A percentile compares a stretch with the other conserved stretches of the same genome.
Conservation (phyloP, 2,113 vertebrate genomes). For the Coturnix japonica region DNA sequence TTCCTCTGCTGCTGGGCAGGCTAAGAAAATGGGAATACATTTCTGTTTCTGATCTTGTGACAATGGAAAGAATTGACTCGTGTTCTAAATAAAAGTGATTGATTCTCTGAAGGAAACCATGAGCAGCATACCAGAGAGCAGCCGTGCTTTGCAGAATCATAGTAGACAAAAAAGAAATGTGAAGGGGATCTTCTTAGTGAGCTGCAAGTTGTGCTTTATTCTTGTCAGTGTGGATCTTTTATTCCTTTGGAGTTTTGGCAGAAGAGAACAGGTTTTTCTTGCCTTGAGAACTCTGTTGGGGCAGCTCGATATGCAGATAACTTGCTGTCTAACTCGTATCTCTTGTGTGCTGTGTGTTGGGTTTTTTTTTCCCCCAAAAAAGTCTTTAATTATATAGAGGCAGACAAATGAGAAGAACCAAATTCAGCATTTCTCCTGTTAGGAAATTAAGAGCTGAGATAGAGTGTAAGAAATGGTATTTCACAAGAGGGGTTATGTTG, state of each 20-base stretch:
- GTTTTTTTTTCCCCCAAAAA: not conserved
- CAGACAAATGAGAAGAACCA: not conserved
- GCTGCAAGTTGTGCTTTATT: not conserved
- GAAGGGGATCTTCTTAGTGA: not conserved
- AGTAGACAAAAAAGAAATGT: not conserved
- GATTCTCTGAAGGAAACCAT: not conserved
- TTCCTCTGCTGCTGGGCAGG: not conserved
- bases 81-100: not conserved
- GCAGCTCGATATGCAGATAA: conserved; percentile 31
- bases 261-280: conserved; percentile 70
- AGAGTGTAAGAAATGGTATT: not conserved
- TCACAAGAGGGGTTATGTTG: not conserved
- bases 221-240: not conserved
- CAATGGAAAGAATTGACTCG: not conserved
- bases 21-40: not conserved
- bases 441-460: not conserved
- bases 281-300: conserved; percentile 31
- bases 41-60: not conserved
- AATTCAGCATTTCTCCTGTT: not conserved
- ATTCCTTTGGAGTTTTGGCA: conserved; percentile 21
- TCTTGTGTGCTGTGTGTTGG: not conserved
- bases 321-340: conserved; percentile 42
- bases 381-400: not conserved
- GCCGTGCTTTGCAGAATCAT: not conserved
- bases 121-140: not conserved